Conservation (phyloP, 2,888 invertebrate species). For the Helobdella robusta region DNA sequence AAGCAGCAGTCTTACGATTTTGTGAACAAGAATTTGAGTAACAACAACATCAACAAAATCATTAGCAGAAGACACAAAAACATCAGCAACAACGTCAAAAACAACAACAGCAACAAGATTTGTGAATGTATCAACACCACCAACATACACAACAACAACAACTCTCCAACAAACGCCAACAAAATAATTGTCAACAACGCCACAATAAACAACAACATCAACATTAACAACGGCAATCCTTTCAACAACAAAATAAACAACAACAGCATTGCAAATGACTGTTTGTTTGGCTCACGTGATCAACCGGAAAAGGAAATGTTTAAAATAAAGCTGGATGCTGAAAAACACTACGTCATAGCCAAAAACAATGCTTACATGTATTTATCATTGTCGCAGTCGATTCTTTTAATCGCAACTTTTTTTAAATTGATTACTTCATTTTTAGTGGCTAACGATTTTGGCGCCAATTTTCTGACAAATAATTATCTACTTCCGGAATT, state of each 20-base stretch:
- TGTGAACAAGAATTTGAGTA: too few species aligned
- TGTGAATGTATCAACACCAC: background rate
- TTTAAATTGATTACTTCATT: background rate
- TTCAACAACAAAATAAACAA: background rate
- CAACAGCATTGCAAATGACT: too few species aligned
- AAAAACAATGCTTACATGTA: background rate
- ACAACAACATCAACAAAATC: background rate
- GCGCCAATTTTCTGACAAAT: background rate
- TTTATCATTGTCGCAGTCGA: background rate
- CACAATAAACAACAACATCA: background rate
- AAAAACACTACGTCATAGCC: background rate
- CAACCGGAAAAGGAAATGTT: too few species aligned
- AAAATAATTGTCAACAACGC: background rate
- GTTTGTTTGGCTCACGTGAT: too few species aligned
- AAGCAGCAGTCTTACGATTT: too few species aligned
- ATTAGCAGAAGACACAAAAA: background rate
- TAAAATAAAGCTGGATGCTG: too few species aligned
- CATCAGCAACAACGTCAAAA: too few species aligned
- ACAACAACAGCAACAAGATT: background rate
- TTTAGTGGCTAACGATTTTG: background rate
- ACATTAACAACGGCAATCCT: background rate
- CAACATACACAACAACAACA: background rate
- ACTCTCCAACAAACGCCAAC: background rate
- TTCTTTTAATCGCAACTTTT: background rate
- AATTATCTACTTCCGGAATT: background rate